Percentiles rank a stretch among this genome's conserved stretches.
Conservation (phyloP, 2,113 vertebrate species). For the Cinclus cinclus region DNA sequence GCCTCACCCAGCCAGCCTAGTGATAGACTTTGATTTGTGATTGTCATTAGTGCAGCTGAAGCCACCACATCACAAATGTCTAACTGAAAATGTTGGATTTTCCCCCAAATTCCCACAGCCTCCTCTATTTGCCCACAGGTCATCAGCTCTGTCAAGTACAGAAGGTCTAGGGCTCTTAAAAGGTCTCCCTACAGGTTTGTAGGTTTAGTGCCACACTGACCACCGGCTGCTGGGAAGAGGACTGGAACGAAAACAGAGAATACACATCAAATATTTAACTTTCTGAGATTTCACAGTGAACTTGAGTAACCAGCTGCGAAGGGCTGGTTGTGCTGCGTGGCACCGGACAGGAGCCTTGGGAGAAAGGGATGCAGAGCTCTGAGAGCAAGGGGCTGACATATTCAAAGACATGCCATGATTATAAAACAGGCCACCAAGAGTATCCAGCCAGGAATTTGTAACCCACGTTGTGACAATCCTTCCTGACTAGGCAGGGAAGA, state of each 20-base stretch:
- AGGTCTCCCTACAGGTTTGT: neutral
- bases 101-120: no score
- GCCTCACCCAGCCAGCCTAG: neutral
- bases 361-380: neutral
- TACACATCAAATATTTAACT: neutral
- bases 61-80: neutral
- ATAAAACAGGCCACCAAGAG: neutral
- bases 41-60: neutral
- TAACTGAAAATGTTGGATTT: neutral
- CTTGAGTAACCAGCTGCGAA: neutral
- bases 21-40: neutral
- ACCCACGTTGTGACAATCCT: neutral
- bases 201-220: neutral
- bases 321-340: accelerated
- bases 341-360: neutral
- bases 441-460: neutral
- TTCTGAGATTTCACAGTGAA: neutral
- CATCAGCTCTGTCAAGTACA: neutral
- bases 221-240: neutral
- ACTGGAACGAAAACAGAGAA: neutral
- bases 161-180: neutral
- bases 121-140: neutral
- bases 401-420: neutral
- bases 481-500: neutral
- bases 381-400: neutral